Evolutionary conservation across 2,888 invertebrate species (phyloP).

Genomic region (Ariolimax columbianus): DNA sequence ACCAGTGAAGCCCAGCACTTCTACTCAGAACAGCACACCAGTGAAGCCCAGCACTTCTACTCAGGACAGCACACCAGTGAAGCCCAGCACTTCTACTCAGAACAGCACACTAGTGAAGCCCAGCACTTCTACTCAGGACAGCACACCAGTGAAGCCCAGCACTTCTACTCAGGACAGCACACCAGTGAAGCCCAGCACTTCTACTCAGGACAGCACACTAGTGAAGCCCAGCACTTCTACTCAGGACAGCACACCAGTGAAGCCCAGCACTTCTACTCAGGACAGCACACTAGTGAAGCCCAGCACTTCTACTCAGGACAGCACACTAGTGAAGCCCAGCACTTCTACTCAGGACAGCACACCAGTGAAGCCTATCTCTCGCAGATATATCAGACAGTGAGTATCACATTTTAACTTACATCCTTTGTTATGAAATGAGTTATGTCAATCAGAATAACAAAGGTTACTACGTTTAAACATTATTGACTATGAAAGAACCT

Average conservation of each 20-base stretch:
- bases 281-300: background rate
- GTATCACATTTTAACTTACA: background rate
- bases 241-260: background rate
- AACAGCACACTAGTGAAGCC: background rate
- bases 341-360: background rate
- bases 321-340: too few species aligned
- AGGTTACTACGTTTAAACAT: too few species aligned
- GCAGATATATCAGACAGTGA: conserved; percentile 12
- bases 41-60: too few species aligned
- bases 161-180: background rate
- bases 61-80: background rate
- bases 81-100: background rate
- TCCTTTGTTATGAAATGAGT: too few species aligned
- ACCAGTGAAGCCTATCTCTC: background rate
- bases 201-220: background rate
- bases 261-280: background rate
- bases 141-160: too few species aligned
- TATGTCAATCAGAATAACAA: too few species aligned
- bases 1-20: too few species aligned
- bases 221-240: too few species aligned
- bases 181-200: too few species aligned
- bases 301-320: background rate
- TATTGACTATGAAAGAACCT: too few species aligned
- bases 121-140: background rate
- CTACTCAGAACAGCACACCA: background rate